Conservation (phyloP, 1,140 invertebrate genomes). For the Drosophila nasuta region DNA sequence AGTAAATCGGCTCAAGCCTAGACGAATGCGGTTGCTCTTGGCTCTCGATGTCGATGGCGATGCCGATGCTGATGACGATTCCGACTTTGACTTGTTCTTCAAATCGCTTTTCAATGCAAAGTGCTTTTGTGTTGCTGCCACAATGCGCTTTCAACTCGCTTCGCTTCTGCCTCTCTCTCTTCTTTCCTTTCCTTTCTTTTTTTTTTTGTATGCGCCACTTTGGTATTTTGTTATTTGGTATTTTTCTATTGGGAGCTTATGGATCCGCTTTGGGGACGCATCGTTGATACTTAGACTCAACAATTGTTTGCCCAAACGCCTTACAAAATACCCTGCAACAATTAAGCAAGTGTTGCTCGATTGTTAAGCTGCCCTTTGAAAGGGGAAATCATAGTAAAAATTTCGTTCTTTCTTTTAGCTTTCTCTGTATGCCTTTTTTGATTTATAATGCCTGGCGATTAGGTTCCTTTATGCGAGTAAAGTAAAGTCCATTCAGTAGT, state of each 20-base stretch:
- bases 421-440: background rate
- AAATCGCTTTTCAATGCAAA: slow-evolving; percentile 40
- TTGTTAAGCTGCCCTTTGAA: background rate
- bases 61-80: too few relatives aligned
- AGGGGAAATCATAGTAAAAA: too few relatives aligned
- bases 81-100: slow-evolving; percentile 8
- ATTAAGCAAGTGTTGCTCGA: background rate
- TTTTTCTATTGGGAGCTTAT: slow-evolving; percentile 24
- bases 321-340: slow-evolving; percentile 31
- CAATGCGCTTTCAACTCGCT: slow-evolving; percentile 46
- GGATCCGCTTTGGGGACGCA: background rate
- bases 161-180: slow-evolving; percentile 11
- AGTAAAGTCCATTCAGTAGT: slow-evolving; percentile 17
- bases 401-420: too few relatives aligned
- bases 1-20: slow-evolving; percentile 39
- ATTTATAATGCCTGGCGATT: slow-evolving; percentile 20
- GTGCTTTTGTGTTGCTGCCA: slow-evolving; percentile 34
- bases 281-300: slow-evolving; percentile 4
- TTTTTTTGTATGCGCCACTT: background rate
- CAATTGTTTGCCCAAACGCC: slow-evolving; percentile 16
- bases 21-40: too few relatives aligned
- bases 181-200: background rate
- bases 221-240: slow-evolving; percentile 20
- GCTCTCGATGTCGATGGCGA: background rate
- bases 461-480: slow-evolving; percentile 8